phyloP scores from a whole-genome alignment of 1,140 invertebrate species.

The Reticulitermes speratus region DNA sequence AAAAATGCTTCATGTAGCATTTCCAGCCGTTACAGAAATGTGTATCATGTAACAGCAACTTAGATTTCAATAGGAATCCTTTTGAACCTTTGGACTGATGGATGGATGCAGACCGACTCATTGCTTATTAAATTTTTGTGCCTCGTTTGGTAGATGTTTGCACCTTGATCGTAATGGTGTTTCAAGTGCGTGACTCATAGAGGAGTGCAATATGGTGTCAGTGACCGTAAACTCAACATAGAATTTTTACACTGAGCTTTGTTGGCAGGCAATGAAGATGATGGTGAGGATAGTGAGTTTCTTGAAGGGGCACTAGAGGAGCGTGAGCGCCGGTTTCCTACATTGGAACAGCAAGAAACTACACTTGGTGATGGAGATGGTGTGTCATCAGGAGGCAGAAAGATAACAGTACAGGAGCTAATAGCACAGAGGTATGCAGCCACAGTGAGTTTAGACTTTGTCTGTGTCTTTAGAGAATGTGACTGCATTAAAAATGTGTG shows the following conservation, averaged over 20 bases:
- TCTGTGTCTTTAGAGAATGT: not conserved
- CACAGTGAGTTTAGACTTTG: not conserved
- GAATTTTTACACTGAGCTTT: not conserved
- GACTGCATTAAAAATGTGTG: not conserved
- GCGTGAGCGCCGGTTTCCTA: slow-evolving; percentile 50
- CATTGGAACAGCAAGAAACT: slow-evolving; percentile 40
- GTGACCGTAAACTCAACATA: too few relatives aligned
- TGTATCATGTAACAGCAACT: too few relatives aligned
- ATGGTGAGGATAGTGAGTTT: slow-evolving; percentile 43
- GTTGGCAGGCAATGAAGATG: slow-evolving; percentile 51
- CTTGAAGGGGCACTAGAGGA: slow-evolving; percentile 42
- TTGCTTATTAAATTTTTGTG: too few relatives aligned
- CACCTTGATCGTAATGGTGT: too few relatives aligned
- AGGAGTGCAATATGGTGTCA: too few relatives aligned
- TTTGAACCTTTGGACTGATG: too few relatives aligned
- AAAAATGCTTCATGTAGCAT: too few relatives aligned
- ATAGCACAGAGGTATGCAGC: slow-evolving; percentile 64
- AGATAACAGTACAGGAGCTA: slow-evolving; percentile 72
- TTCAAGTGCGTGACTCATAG: too few relatives aligned
- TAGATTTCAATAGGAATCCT: too few relatives aligned
- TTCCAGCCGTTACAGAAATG: too few relatives aligned
- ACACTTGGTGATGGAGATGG: slow-evolving; percentile 45
- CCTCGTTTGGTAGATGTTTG: too few relatives aligned
- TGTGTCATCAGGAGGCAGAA: slow-evolving; percentile 49
- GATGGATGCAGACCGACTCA: too few relatives aligned